Base-by-base conservation (phyloP, 2,888 invertebrate species). In the Aporophyla lueneburgensis region DNA sequence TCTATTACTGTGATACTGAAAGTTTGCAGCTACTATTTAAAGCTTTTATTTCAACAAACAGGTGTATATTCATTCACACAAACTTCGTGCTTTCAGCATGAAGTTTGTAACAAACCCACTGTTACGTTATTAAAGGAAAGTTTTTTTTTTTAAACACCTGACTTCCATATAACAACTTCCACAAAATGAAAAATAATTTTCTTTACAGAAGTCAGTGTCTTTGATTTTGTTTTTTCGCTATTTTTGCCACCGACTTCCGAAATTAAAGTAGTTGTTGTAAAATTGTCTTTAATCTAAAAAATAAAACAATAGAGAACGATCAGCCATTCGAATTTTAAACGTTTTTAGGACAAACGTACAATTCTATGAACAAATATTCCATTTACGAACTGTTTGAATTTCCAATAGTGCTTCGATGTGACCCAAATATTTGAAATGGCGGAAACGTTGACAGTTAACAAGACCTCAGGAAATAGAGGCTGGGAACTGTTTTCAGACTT, bases 401-500 rank as follows among this genome's bases (percentile, higher is more conserved):
- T 56, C 73, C 54, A 71, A 49, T 66, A 66, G 53, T 56, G 71
- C 51, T 71, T n/a, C 59, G n/a, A 65, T 75, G 62, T 76, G 71
- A 70, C 63, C 56, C 58, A 19, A 62, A 82, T 65, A 65, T 46
- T 66, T n/a, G 71, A 77, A 77, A 77, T 65, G 83, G 70, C 74
- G 66, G 53, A 70, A 46, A 9, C 59, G 21, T 49, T 74, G 77
- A 71, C 76, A 82, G 67, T 43, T 80, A 83, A 76, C 72, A 76
- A 68, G 63, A 33, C 49, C 54, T 59, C 62, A 16, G 82, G 79
- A 82, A 82, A 79, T 82, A 82, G 68, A 59, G 51, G 56, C 61
- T 43, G 56, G 19, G 54, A 49, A 61, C 33, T 27, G 63, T 59
- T 63, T 78, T 56, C 71, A 78, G 33, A 33, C 74, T 56, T 74